Base-by-base conservation (phyloP, 1,140 invertebrate species). In the Drosophila pachea region DNA sequence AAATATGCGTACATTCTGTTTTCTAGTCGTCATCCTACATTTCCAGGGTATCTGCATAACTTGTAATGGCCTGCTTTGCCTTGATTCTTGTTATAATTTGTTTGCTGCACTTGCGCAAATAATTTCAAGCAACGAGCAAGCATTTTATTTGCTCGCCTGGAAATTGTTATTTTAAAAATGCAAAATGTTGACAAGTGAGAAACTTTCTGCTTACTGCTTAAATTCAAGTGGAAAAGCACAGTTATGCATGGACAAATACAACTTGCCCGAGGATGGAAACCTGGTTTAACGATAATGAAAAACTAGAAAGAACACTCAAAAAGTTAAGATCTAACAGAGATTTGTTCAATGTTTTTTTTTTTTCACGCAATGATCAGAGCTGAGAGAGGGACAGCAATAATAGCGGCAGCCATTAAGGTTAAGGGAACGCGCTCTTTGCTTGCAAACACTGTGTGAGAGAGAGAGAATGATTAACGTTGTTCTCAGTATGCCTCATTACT, bases 121-220 rank as follows among this genome's bases (percentile, higher is more conserved):
- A 68, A 65, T 59, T 68, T 58, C 69, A 36, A 35, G 22, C 22
- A 22, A 22, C 22, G 22, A 64, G 45, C 48, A 36, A 9, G 42
- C 61, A 70, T 70, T 70, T 70, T 38, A 7, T 38, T 35, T 67
- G 42, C 64, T 54, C 11, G 9, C 42, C 7, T 29, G 47, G 14
- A 78, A 71, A 78, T 71, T 74, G 76, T 56, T 68, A 1, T 52
- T 68, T 78, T 75, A 72, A 79, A 79, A 62, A 75, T 79, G 59
- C 52, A 79, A 61, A 61, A 47, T 48, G 56, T 75, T 53, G 32
- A 70, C 42, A 65, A 68, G 33, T 40, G 45, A 29, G 43, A 11
- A 43, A 35, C n/a, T 4, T 43, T 43, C 33, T n/a, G 9, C 31
- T 45, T 56, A 16, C 12, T 33, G 54, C 40, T 31, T 0, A 43